A percentile compares a stretch with the other conserved stretches of the same genome.
Conservation (phyloP, 2,888 invertebrate genomes). For the Clistopyga incitator region DNA sequence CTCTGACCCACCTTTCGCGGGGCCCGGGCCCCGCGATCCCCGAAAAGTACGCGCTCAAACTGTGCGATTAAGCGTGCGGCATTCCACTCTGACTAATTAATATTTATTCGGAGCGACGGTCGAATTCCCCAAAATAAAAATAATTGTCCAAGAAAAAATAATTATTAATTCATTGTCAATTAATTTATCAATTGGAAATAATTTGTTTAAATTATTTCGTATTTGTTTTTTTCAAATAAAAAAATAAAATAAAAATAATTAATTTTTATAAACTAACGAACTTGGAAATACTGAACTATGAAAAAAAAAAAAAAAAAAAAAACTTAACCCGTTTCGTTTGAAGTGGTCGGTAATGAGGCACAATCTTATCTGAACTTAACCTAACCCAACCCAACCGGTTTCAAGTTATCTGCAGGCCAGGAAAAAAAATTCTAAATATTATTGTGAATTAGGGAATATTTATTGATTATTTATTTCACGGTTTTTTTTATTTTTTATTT, state of each 20-base stretch:
- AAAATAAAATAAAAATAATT: too few species aligned
- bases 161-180: too few species aligned
- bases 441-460: too few species aligned
- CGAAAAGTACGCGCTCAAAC: conserved; percentile 3
- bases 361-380: neutral
- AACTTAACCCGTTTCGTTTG: neutral
- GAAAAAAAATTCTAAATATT: too few species aligned
- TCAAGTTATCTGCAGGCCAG: neutral
- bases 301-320: neutral
- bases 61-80: neutral
- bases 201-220: too few species aligned
- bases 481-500: too few species aligned
- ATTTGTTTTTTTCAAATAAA: too few species aligned
- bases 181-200: too few species aligned
- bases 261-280: neutral
- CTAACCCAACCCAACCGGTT: neutral
- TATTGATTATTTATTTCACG: too few species aligned
- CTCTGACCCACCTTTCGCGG: conserved; percentile 65
- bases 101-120: neutral
- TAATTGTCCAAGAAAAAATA: too few species aligned
- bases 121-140: neutral
- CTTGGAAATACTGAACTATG: neutral
- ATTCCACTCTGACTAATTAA: neutral
- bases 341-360: neutral
- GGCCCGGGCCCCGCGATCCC: neutral